Evolutionary conservation across 1,140 invertebrate species (phyloP).

Genomic region (Diorhabda carinulata): DNA sequence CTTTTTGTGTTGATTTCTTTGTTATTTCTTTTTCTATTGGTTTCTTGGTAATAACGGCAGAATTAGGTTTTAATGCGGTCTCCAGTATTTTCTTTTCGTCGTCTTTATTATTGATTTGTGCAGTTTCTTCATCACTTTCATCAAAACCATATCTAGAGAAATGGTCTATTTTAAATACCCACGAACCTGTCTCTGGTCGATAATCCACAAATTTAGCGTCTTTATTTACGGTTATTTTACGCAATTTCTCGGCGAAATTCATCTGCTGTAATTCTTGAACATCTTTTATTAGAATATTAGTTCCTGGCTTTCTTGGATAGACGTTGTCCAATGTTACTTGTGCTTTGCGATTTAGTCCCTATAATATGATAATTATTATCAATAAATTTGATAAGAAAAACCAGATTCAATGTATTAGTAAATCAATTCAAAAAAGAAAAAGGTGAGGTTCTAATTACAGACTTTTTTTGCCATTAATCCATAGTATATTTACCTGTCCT

Average conservation of each 20-base stretch:
- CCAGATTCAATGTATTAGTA: no score
- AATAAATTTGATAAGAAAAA: neutral
- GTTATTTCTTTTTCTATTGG: neutral
- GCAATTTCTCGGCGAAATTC: slow-evolving; percentile 84
- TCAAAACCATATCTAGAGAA: slow-evolving; percentile 95
- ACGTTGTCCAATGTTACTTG: slow-evolving; percentile 91
- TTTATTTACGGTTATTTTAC: slow-evolving; percentile 79
- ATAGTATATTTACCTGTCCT: slow-evolving; percentile 53
- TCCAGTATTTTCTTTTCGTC: slow-evolving; percentile 11
- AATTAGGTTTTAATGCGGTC: slow-evolving; percentile 11
- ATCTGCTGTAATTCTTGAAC: slow-evolving; percentile 71
- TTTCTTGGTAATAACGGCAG: neutral
- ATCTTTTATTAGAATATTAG: slow-evolving; percentile 76
- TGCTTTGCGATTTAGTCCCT: slow-evolving; percentile 84
- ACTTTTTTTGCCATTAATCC: no score
- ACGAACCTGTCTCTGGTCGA: slow-evolving; percentile 89
- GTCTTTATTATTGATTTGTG: slow-evolving; percentile 24
- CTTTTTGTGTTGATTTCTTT: neutral
- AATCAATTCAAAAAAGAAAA: neutral
- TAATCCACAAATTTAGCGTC: slow-evolving; percentile 92
- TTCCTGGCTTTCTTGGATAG: slow-evolving; percentile 88
- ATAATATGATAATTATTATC: slow-evolving; percentile 12
- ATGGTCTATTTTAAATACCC: slow-evolving; percentile 88
- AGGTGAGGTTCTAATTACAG: neutral
- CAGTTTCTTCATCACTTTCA: slow-evolving; percentile 83